Evolutionary conservation across 1,140 invertebrate genomes (phyloP), one percentile per base, ranked within the genome.

Genomic region (Lordiphosa mommai): DNA sequence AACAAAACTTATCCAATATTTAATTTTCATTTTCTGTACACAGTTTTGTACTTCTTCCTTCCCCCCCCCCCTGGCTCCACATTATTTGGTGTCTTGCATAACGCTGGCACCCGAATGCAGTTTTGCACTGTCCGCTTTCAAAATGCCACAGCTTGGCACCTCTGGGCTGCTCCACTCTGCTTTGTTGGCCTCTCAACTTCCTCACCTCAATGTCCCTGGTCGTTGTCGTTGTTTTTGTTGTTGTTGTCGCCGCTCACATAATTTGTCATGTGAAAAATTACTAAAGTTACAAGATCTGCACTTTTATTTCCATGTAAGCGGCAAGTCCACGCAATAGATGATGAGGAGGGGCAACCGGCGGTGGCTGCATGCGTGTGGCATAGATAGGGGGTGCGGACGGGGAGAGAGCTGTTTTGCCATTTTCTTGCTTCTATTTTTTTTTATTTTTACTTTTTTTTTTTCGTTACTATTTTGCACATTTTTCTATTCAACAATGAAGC

Each of bases 181-280:
- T 70, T 76, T 73, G 71, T 73, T 76, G 60, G 48, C 65, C 60
- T 64, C 60, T 64, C 63, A 38, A 55, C 61, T 46, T 14, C 12
- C 27, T 10, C 12, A 17, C 36, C 38, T 12, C 36, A 5, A 2
- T 20, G 14, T 4, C 27, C 32, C 52, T 47, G 30, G 30, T 36
- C 43, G 36, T 51, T 13, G 29, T 34, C 34, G 10, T 29, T 14
- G 27, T 60, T n/a, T n/a, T n/a, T 33, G 70, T 61, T 59, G 52
- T 59, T 65, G 44, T 47, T 59, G 64, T 51, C 59, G 59, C 58
- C 76, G 80, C 77, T 84, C 77, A 84, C 70, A 87, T 87, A 87
- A 87, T 87, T 87, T 87, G 84, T 87, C 84, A 87, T 87, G 84
- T 87, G 84, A 87, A 84, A 87, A 87, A 87, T 87, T 87, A 87